Evolutionary conservation across 1,140 invertebrate genomes (phyloP).

Genomic region (Monochamus saltuarius): DNA sequence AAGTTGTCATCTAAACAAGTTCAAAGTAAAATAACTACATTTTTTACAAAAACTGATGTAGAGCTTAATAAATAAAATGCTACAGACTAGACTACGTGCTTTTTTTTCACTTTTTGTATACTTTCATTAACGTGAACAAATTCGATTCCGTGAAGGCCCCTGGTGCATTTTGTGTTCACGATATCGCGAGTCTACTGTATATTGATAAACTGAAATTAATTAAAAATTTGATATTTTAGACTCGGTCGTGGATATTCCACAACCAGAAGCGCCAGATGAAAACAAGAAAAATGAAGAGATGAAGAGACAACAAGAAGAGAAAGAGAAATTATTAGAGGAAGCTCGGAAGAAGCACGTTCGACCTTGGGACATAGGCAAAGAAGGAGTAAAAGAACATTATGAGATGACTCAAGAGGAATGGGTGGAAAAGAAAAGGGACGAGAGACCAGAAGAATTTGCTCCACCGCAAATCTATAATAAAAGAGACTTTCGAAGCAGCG

Average conservation of each 20-base stretch:
- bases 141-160: no score
- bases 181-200: no score
- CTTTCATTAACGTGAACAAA: no score
- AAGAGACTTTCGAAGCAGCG: constrained; percentile 47
- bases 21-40: no score
- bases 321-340: constrained; percentile 35
- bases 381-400: constrained; percentile 57
- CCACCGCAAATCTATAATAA: constrained; percentile 52
- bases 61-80: no score
- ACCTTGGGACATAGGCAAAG: constrained; percentile 71
- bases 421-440: constrained; percentile 69
- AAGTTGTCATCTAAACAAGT: no score
- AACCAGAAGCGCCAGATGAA: constrained; percentile 52
- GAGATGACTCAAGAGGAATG: constrained; percentile 78
- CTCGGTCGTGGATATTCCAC: neutral
- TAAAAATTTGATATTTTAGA: neutral
- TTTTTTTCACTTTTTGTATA: no score
- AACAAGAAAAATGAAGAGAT: constrained; percentile 47
- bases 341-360: constrained; percentile 59
- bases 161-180: no score
- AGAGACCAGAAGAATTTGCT: constrained; percentile 70
- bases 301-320: constrained; percentile 28
- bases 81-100: no score
- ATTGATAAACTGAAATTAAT: no score
- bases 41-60: no score